Base-by-base conservation (phyloP, 2,888 invertebrate genomes). In the Scelioninae gen. 1 region DNA sequence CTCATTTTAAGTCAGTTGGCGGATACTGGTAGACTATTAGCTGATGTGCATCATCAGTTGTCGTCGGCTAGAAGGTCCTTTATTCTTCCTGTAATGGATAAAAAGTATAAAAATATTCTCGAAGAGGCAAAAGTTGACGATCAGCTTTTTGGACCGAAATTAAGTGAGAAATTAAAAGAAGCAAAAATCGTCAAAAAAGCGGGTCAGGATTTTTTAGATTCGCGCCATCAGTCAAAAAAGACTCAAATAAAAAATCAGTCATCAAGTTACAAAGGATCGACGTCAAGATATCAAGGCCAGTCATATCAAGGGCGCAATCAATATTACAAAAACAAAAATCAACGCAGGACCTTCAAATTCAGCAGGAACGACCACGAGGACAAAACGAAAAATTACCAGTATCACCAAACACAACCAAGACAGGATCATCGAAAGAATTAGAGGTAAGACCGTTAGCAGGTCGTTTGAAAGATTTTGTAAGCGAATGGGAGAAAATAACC, bases 11-110 rank as follows among this genome's bases (percentile, higher is more conserved):
- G 29, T 5, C 60, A 60, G 7, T 13, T 60, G 0, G 23, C n/a
- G 0, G 60, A 60, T 45, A 0, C 60, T n/a, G n/a, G 43, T 0
- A 60, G 29, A 29, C n/a, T 29, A 31, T 43, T 60, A 31, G 11
- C 60, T 3, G 29, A 60, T 23, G 2, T 68, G 38, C 11, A 56
- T n/a, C 34, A 47, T 32, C 56, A 68, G 16, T 13, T 45, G 4
- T 31, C 68, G 0, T 3, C 15, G 0, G 45, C 68, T 3, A 68
- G 68, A 11, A 55, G 16, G 15, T 13, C 68, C 0, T 68, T 68
- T 8, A 55, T 68, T 5, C 15, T 56, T 0, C 68, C 68, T 1
- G n/a, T 68, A 6, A 9, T 45, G 11, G 56, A 68, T 45, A 68
- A 32, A 45, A 45, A 34, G 1, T 56, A 15, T 34, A 55, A 45